Base-by-base conservation (phyloP, 2,113 vertebrate genomes). In the Tringa solitaria region DNA sequence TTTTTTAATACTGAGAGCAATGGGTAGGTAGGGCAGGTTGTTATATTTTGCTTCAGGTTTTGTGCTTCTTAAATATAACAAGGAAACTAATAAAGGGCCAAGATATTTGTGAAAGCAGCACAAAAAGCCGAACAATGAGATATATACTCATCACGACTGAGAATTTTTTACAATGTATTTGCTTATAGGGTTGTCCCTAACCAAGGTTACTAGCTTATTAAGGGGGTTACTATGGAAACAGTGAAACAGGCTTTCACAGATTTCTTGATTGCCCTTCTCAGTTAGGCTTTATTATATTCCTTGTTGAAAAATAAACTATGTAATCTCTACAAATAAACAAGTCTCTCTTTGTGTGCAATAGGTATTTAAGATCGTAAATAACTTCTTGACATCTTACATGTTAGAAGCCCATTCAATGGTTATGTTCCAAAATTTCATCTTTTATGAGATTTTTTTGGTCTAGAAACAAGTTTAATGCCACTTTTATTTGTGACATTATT, bases 141-240 rank as follows among this genome's bases (percentile, higher is more conserved):
- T n/a, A 30, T 37, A 30, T 65, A 68, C 73, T 94, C 53, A 60
- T 89, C 65, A 48, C 53, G 37, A 73, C 35, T 8, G 7, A 81
- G 43, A 76, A 75, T 37, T 79, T 79, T 95, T 93, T 60, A 37
- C 91, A 84, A 20, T 60, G 9, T 56, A 61, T 91, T 94, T 95
- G 70, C 78, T 92, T 76, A 65, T 24, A 70, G 43, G 27, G 26
- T 60, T 92, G 69, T 93, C 56, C 73, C 95, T 92, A 96, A 89
- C 80, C 89, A 87, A 95, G 89, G 57, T 89, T 84, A 84, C 57
- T 87, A 17, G 61, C 80, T 82, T 79, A 65, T 68, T 91, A 75
- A 74, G 68, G 74, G 64, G 93, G 91, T 96, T 97, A 89, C 96
- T 89, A 93, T 96, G 96, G 96, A 81, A 96, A 96, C 96, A 93